These are phyloP conservation scores for Sinonovacula constricta DNA, from an alignment of 1,140 invertebrate species.

Conservation along the genomic window DNA sequence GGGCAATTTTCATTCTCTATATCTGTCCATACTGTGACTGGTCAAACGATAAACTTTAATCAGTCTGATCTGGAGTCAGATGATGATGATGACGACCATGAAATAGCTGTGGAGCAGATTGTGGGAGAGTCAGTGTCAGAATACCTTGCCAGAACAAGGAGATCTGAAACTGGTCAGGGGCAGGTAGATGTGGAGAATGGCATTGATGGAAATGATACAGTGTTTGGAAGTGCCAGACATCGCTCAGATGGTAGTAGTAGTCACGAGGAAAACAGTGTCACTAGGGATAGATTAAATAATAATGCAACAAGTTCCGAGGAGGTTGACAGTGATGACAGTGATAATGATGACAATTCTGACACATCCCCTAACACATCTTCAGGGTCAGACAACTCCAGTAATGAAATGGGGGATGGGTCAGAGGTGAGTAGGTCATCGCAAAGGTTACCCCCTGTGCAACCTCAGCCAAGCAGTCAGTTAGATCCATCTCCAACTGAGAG, in stretches of 20 bases:
- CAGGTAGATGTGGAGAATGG: neutral
- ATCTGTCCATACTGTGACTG: constrained; percentile 49
- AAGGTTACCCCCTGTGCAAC: no score
- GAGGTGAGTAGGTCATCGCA: no score
- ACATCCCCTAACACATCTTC: no score
- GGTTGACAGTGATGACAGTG: neutral
- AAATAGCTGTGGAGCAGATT: constrained; percentile 21
- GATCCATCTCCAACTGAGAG: no score
- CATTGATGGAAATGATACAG: neutral
- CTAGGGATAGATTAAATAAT: no score
- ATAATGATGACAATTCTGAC: neutral
- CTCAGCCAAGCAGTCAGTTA: no score
- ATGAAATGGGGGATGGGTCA: no score
- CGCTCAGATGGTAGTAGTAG: neutral
- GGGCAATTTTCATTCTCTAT: constrained; percentile 47
- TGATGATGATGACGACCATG: constrained; percentile 40
- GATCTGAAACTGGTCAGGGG: neutral
- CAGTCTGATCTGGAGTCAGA: constrained; percentile 44
- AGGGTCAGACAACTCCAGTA: no score
- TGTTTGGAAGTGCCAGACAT: neutral
- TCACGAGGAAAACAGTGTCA: no score
- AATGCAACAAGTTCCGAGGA: neutral
- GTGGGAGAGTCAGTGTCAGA: neutral
- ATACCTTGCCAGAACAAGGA: neutral
- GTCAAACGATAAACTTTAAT: constrained; percentile 43